Conservation (phyloP, 2,113 vertebrate genomes). For the Chroicocephalus ridibundus region DNA sequence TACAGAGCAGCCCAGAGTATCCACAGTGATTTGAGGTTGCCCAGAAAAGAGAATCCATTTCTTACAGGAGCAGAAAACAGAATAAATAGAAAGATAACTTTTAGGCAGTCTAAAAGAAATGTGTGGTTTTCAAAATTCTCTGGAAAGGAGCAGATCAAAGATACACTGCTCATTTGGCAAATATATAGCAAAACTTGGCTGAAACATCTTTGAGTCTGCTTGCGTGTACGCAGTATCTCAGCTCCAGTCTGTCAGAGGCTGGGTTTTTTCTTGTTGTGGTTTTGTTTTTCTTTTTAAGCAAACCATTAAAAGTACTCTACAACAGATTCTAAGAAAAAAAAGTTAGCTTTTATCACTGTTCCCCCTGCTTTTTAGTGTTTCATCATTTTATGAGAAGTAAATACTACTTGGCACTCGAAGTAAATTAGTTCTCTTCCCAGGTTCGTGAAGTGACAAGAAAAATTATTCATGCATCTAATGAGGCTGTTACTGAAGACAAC, state of each 20-base stretch:
- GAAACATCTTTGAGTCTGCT: not conserved
- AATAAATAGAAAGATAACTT: not conserved
- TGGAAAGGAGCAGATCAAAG: not conserved
- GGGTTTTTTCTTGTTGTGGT: not conserved
- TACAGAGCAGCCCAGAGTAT: not conserved
- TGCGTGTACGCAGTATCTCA: not conserved
- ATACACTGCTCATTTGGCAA: not conserved
- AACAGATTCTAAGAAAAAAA: not conserved
- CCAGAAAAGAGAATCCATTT: not conserved
- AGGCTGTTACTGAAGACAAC: conserved; percentile 74
- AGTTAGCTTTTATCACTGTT: not conserved
- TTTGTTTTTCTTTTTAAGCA: not conserved
- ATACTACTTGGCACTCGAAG: not conserved
- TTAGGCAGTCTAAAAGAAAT: not conserved
- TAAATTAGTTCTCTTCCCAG: conserved; percentile 68
- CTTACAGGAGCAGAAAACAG: not conserved
- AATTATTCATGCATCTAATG: conserved; percentile 76
- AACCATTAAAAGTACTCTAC: not conserved
- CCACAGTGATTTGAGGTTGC: not conserved
- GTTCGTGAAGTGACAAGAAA: conserved; percentile 83
- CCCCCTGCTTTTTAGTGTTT: not conserved
- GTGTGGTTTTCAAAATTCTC: not conserved
- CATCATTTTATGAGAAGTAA: not conserved
- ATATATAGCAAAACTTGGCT: not conserved
- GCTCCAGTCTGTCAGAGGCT: not conserved